These are phyloP conservation scores for Mandrillus leucophaeus DNA, from an alignment of 2,113 vertebrate species.

Conservation along the genomic window DNA sequence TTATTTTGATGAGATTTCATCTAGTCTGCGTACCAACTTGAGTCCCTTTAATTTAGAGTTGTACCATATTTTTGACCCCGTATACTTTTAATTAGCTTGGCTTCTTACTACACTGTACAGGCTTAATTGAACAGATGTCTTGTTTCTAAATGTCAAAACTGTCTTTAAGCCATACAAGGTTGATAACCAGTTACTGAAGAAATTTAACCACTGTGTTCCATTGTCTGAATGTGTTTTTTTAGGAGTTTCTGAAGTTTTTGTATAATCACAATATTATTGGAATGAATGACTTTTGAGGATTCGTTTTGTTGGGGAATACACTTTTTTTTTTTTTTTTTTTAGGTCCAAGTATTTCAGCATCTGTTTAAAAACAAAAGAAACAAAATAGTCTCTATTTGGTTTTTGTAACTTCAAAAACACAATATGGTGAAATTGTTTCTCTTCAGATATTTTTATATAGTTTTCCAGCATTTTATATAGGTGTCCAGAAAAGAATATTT, in stretches of 20 bases:
- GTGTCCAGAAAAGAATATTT: neutral
- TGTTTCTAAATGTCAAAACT: slow-evolving; percentile 39
- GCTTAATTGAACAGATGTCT: neutral
- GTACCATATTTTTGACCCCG: neutral
- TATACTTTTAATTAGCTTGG: neutral
- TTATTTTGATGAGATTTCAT: neutral
- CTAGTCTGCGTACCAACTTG: neutral
- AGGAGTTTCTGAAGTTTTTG: neutral
- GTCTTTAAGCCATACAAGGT: slow-evolving; percentile 34
- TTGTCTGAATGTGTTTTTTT: slow-evolving; percentile 36
- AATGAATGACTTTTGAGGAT: slow-evolving; percentile 1
- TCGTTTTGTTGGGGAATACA: neutral
- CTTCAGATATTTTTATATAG: slow-evolving; percentile 1
- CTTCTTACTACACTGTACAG: neutral
- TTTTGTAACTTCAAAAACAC: neutral
- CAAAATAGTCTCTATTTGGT: slow-evolving; percentile 28
- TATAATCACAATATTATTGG: neutral
- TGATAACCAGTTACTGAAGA: slow-evolving; percentile 43
- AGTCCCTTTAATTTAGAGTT: neutral
- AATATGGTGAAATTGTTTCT: neutral
- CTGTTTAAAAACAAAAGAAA: slow-evolving; percentile 48
- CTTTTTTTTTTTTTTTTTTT: neutral
- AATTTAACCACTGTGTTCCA: neutral
- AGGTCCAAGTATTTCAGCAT: neutral
- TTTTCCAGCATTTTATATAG: neutral